phyloP scores from a whole-genome alignment of 2,113 vertebrate genomes.

The Daphoenositta chrysoptera region DNA sequence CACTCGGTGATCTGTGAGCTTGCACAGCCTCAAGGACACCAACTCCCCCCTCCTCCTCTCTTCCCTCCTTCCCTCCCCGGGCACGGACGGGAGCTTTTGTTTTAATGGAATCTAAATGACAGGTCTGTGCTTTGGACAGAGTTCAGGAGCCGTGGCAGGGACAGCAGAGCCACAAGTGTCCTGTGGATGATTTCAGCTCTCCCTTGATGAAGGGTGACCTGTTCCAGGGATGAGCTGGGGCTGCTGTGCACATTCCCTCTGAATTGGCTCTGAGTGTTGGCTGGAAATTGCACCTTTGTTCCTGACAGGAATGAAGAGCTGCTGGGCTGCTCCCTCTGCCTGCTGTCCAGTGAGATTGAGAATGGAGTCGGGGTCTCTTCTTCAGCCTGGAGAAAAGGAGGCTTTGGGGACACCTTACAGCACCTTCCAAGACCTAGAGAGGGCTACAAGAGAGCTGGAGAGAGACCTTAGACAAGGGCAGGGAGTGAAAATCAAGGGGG shows the following conservation, averaged over 20 bases:
- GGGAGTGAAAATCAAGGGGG: too few species aligned
- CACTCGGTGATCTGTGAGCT: not conserved
- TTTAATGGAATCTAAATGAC: conserved; percentile 30
- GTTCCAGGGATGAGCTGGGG: not conserved
- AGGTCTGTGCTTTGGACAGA: not conserved
- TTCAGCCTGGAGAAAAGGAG: not conserved
- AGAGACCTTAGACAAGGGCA: not conserved
- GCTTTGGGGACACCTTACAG: not conserved
- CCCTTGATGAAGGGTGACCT: not conserved
- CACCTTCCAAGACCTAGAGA: not conserved
- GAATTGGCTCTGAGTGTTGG: not conserved
- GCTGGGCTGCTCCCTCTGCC: not conserved
- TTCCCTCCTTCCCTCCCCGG: not conserved
- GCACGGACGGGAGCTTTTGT: not conserved
- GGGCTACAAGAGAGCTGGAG: not conserved
- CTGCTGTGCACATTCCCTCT: not conserved
- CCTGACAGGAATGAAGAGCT: not conserved
- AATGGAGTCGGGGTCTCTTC: not conserved
- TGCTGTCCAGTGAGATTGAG: not conserved
- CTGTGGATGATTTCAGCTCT: not conserved
- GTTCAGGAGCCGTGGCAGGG: not conserved
- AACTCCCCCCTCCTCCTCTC: not conserved
- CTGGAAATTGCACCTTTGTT: not conserved
- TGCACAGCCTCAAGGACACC: conserved; percentile 9
- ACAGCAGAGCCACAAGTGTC: not conserved